phyloP scores from a whole-genome alignment of 2,888 invertebrate genomes.

The Acleris laterana region DNA sequence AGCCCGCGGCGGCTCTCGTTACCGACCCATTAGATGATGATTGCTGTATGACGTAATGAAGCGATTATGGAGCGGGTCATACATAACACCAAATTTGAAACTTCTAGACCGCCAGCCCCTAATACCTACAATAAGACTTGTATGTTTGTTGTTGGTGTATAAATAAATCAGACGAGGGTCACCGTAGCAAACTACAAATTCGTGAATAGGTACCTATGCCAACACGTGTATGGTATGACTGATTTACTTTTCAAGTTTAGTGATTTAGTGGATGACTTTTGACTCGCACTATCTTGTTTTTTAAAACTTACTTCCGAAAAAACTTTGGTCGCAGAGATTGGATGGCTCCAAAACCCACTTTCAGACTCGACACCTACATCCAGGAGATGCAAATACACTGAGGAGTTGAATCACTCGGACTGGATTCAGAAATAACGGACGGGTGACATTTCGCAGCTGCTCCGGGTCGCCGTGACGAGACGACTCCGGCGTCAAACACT shows the following conservation, averaged over 20 bases:
- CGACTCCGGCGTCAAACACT: neutral
- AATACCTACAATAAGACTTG: no score
- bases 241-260: no score
- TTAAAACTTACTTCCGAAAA: neutral
- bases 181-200: no score
- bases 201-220: no score
- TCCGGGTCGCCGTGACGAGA: conserved; percentile 4
- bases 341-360: neutral
- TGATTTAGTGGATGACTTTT: no score
- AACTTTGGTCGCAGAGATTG: neutral
- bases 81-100: no score
- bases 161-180: no score
- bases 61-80: no score
- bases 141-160: no score
- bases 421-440: conserved; percentile 29
- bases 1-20: conserved; percentile 13
- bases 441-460: conserved; percentile 37
- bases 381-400: conserved; percentile 15
- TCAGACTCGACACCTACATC: neutral
- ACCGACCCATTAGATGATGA: conserved; percentile 8
- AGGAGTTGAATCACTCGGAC: conserved; percentile 17
- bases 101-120: no score
- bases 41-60: neutral
- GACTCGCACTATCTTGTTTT: no score
- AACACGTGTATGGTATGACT: no score